phyloP scores from a whole-genome alignment of 2,113 vertebrate genomes.

The Microcebus griseorufus region DNA sequence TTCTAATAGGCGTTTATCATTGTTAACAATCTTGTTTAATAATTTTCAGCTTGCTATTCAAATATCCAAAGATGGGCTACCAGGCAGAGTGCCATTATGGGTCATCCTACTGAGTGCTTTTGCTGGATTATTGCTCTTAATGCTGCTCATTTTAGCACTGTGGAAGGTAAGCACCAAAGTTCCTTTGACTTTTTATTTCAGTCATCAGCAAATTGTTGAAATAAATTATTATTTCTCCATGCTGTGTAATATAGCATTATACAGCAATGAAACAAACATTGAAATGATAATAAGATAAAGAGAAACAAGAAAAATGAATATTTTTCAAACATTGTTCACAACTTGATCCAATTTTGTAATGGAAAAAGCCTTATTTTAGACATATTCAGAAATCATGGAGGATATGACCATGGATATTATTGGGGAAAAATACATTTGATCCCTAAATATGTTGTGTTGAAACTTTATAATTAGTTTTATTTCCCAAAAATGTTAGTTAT shows the following conservation, averaged over 20 bases:
- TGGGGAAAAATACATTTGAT: too few species aligned
- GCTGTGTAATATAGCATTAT: background rate
- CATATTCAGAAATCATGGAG: background rate
- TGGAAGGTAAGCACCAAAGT: constrained; percentile 92
- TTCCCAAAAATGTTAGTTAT: too few species aligned
- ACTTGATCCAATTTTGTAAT: background rate
- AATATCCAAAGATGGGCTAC: constrained; percentile 90
- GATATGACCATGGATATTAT: too few species aligned
- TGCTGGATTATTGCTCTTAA: constrained; percentile 93
- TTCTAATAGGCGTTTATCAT: background rate
- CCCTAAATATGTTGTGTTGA: too few species aligned
- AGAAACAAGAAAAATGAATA: background rate
- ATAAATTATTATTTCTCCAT: background rate
- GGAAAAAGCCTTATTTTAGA: background rate
- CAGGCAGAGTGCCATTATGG: constrained; percentile 92
- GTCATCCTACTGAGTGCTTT: constrained; percentile 96
- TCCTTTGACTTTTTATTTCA: background rate
- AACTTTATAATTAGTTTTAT: too few species aligned
- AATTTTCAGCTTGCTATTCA: constrained; percentile 91
- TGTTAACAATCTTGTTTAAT: constrained; percentile 38
- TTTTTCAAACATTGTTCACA: background rate
- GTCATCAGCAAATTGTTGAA: background rate
- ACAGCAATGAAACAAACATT: background rate
- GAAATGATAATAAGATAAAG: background rate
- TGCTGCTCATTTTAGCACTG: constrained; percentile 93